Evolutionary conservation across 2,113 vertebrate species (phyloP).

Genomic region (Lophius piscatorius): DNA sequence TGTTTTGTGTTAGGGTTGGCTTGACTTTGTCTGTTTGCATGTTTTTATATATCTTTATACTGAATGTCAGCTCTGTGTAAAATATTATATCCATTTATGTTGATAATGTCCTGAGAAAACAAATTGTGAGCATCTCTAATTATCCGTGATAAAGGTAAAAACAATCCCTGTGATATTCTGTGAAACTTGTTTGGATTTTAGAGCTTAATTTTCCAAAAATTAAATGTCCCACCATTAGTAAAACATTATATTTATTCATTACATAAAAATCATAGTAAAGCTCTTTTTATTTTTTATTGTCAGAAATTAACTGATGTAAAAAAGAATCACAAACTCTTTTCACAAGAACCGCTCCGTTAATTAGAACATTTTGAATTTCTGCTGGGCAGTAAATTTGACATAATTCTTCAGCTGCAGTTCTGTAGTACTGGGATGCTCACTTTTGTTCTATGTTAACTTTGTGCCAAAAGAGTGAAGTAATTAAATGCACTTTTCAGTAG

Average conservation of each 20-base stretch:
- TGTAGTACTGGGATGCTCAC: constrained; percentile 56
- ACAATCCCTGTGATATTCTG: constrained; percentile 11
- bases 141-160: constrained; percentile 28
- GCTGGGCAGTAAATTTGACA: constrained; percentile 80
- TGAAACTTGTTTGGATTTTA: constrained; percentile 12
- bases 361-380: constrained; percentile 69
- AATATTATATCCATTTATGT: constrained; percentile 63
- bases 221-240: constrained; percentile 19
- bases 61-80: constrained; percentile 62
- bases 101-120: constrained; percentile 50
- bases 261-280: constrained; percentile 31
- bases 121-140: constrained; percentile 60
- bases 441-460: constrained; percentile 65
- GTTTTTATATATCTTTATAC: constrained; percentile 66
- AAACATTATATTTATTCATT: constrained; percentile 70
- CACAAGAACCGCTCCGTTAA: constrained; percentile 58
- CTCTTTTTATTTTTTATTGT: constrained; percentile 48
- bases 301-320: constrained; percentile 37
- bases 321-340: constrained; percentile 73
- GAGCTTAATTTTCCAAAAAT: constrained; percentile 16
- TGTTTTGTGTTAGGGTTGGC: constrained; percentile 65
- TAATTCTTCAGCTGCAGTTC: constrained; percentile 43
- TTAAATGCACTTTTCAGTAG: constrained; percentile 77
- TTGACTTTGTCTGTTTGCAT: constrained; percentile 71
- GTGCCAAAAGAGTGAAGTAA: constrained; percentile 68